Evolutionary conservation across 2,113 vertebrate species (phyloP).

Genomic region (Boulengerochromis microlepis): DNA sequence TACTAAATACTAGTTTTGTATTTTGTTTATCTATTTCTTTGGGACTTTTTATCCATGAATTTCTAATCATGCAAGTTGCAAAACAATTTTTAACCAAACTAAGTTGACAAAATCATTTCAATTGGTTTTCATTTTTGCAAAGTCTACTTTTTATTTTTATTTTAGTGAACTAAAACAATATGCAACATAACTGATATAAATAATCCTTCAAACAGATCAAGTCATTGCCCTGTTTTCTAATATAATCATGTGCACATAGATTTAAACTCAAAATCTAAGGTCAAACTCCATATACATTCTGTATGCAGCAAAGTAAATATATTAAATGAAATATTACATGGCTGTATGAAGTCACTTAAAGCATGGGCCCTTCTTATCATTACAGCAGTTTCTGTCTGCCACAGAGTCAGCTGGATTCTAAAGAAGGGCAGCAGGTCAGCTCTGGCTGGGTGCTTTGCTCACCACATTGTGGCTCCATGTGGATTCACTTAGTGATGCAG

Average conservation of each 20-base stretch:
- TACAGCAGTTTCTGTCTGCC: not conserved
- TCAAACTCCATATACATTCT: not conserved
- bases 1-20: not conserved
- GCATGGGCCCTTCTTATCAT: not conserved
- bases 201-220: not conserved
- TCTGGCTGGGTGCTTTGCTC: not conserved
- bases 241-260: not conserved
- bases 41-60: not conserved
- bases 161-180: not conserved
- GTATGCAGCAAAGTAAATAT: not conserved
- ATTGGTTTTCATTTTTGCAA: not conserved
- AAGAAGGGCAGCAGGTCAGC: conserved; percentile 18
- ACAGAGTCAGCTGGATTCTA: not conserved
- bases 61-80: not conserved
- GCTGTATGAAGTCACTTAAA: not conserved
- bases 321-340: not conserved
- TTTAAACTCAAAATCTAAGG: not conserved
- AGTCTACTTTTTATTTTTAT: not conserved
- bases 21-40: not conserved
- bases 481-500: conserved; percentile 46
- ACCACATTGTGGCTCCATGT: conserved; percentile 30
- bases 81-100: not conserved
- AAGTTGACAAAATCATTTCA: not conserved
- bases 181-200: not conserved
- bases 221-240: not conserved